Evolutionary conservation across 2,888 invertebrate genomes (phyloP).

Genomic region (Ametastegia equiseti): DNA sequence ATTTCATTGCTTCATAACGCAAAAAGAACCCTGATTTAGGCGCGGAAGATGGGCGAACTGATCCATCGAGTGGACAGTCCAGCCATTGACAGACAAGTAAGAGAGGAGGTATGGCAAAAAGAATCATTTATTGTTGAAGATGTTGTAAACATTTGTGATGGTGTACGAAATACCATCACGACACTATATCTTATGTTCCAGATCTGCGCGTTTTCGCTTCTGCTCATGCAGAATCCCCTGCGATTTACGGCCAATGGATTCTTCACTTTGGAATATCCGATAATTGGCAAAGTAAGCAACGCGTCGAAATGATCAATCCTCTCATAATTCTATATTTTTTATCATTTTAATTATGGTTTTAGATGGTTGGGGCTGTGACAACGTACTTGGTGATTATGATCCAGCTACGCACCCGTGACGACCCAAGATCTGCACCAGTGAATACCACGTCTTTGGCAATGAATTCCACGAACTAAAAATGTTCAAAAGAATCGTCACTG

Average conservation of each 20-base stretch:
- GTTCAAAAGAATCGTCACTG: not conserved
- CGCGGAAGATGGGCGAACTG: conserved; percentile 61
- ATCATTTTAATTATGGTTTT: conserved; percentile 4
- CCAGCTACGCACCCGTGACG: conserved; percentile 52
- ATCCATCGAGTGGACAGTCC: conserved; percentile 66
- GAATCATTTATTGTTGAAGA: not conserved
- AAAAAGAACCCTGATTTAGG: conserved; percentile 44
- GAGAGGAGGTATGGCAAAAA: conserved; percentile 58
- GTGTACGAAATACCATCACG: not conserved
- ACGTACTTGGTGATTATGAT: conserved; percentile 68
- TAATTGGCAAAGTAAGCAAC: conserved; percentile 61
- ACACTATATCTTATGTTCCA: not conserved
- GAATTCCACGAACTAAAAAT: not conserved
- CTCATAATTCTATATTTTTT: not conserved
- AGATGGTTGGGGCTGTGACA: conserved; percentile 64
- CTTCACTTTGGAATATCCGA: conserved; percentile 50
- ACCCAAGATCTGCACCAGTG: not conserved
- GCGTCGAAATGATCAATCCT: not conserved
- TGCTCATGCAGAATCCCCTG: conserved; percentile 35
- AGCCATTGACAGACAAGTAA: conserved; percentile 58
- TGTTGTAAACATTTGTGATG: not conserved
- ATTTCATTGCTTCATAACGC: not conserved
- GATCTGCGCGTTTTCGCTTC: conserved; percentile 15
- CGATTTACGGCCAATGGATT: conserved; percentile 38
- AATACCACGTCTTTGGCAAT: not conserved